Evolutionary conservation across 1,140 invertebrate species (phyloP).

Genomic region (Brachionus sp.): DNA sequence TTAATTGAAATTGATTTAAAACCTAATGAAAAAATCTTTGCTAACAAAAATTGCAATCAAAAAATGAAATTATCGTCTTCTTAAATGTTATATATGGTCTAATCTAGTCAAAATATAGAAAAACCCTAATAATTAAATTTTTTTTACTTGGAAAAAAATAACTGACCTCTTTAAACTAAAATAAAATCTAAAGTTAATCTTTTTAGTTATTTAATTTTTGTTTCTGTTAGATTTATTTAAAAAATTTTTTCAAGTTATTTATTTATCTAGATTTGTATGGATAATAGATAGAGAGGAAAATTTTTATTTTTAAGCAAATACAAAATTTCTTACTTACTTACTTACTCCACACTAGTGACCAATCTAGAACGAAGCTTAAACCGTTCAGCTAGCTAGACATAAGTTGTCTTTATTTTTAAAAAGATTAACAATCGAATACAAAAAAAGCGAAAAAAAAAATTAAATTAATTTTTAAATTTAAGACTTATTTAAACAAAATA

Average conservation of each 20-base stretch:
- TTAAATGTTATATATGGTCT: neutral
- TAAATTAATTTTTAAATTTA: conserved; percentile 36
- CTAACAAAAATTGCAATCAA: neutral
- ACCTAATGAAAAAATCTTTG: neutral
- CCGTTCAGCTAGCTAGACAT: neutral
- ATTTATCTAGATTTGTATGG: conserved; percentile 12
- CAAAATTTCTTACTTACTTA: neutral
- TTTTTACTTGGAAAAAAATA: neutral
- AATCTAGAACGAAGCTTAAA: neutral
- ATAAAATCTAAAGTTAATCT: conserved; percentile 39
- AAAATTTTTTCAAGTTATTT: conserved; percentile 30
- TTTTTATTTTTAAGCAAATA: conserved; percentile 15
- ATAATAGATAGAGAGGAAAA: conserved; percentile 5
- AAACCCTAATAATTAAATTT: conserved; percentile 32
- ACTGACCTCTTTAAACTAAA: neutral
- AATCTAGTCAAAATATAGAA: conserved; percentile 33
- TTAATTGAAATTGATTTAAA: neutral
- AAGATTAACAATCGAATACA: conserved; percentile 38
- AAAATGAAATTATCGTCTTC: neutral
- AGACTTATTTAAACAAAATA: conserved; percentile 37
- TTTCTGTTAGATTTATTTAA: conserved; percentile 33
- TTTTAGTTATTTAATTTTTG: conserved; percentile 43
- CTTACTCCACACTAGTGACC: neutral
- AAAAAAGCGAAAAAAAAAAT: conserved; percentile 13
- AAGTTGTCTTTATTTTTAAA: conserved; percentile 28